Evolutionary conservation across 35 echinoderm and acorn worm genomes (phyloP).

Genomic region (Strongylocentrotus purpuratus): DNA sequence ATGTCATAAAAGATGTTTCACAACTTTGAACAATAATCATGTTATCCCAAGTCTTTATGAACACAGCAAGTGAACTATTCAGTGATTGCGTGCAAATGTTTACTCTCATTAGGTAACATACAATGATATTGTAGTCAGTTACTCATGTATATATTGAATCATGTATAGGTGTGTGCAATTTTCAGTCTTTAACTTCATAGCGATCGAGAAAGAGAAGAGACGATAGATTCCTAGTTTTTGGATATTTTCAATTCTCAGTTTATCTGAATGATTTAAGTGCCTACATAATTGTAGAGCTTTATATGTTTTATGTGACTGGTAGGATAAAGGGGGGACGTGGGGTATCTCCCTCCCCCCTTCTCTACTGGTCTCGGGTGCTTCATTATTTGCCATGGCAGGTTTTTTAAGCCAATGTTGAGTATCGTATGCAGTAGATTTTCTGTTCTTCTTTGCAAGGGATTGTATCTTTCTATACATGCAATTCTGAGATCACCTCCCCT

Average conservation of each 20-base stretch:
- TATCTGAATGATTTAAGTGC: conserved; percentile 48
- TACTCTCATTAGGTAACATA: not conserved
- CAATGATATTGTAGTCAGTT: not conserved
- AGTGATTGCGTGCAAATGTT: not conserved
- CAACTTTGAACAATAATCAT: not conserved
- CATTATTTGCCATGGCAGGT: conserved; percentile 21
- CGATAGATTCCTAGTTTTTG: not conserved
- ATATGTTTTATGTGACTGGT: conserved; percentile 49
- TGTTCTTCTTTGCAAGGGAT: not conserved
- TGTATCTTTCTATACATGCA: not conserved
- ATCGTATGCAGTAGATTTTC: not conserved
- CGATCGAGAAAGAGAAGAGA: conserved; percentile 18
- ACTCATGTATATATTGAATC: conserved; percentile 23
- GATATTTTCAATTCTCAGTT: not conserved
- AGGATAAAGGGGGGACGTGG: not conserved
- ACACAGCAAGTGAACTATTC: not conserved
- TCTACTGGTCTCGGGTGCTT: conserved; percentile 34
- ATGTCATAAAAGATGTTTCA: not conserved
- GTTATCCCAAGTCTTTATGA: not conserved
- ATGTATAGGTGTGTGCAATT: conserved; percentile 45
- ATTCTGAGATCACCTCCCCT: not conserved
- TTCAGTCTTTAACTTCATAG: conserved; percentile 33
- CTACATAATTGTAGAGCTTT: conserved; percentile 49
- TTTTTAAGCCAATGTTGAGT: not conserved
- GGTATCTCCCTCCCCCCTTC: not conserved